These are phyloP conservation scores for Potorous gilbertii DNA, from an alignment of 2,797 vertebrate species.

Conservation along the genomic window DNA sequence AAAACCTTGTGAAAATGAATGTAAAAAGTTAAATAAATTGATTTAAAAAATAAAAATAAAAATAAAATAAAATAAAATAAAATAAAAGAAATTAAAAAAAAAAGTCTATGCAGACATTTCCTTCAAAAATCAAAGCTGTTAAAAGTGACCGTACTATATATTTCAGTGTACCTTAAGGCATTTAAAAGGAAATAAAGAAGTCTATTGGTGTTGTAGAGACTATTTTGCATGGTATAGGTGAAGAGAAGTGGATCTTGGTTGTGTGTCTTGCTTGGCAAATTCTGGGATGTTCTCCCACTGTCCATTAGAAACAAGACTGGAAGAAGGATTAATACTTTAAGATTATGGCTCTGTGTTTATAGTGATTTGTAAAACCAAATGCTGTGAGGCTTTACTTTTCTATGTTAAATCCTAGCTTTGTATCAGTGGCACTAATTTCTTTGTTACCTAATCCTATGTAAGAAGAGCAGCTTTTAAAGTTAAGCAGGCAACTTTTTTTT, in stretches of 20 bases:
- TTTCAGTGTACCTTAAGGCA: slow-evolving; percentile 12
- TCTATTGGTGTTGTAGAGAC: neutral
- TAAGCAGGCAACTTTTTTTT: slow-evolving; percentile 65
- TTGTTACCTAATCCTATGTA: slow-evolving; percentile 77
- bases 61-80: no score
- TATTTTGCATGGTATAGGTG: neutral
- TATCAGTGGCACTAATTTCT: slow-evolving; percentile 73
- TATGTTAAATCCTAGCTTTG: slow-evolving; percentile 72
- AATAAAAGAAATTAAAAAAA: no score
- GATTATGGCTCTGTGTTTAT: slow-evolving; percentile 62
- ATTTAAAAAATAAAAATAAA: no score
- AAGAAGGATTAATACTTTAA: slow-evolving; percentile 59
- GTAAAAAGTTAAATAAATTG: no score
- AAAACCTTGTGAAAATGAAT: no score
- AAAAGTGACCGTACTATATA: neutral
- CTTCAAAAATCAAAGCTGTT: slow-evolving; percentile 6
- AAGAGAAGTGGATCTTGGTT: neutral
- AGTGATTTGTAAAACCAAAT: slow-evolving; percentile 75
- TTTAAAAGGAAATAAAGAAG: slow-evolving; percentile 16
- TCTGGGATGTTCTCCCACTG: slow-evolving; percentile 42
- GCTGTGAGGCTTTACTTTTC: slow-evolving; percentile 65
- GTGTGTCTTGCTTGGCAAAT: slow-evolving; percentile 24
- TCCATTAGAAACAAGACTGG: slow-evolving; percentile 39
- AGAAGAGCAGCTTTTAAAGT: slow-evolving; percentile 79
- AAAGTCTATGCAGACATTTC: neutral